Base-by-base conservation (phyloP, 2,797 vertebrate species). In the Glyptemys insculpta region DNA sequence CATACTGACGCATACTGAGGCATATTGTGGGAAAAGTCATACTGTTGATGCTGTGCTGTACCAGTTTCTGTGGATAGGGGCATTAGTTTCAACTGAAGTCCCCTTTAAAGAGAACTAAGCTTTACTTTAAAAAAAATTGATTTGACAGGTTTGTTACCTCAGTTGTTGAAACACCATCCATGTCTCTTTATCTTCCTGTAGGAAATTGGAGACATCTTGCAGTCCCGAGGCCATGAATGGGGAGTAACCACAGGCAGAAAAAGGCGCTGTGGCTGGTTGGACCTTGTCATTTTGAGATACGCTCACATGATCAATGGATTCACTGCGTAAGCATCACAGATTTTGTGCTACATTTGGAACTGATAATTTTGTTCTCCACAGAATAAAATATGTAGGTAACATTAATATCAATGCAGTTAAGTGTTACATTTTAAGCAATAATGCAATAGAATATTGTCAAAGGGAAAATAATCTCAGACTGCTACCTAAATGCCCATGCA, bases 301-400 rank as follows among this genome's bases (percentile, higher is more conserved):
- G 99, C 99, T 56, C 99, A 99, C 96, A 99, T 99, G 99, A 99
- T 99, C 96, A 99, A 99, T 56, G 99, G 99, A 92, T 99, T 99
- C 97, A 99, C 99, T 6, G 99, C 99, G 99, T 99, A 98, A 99
- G 99, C 98, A 92, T 97, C 86, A 97, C 94, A 89, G 76, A 96
- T 97, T 98, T 98, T 97, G 96, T 85, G 89, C 97, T 98, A 98
- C 97, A 96, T 96, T 97, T 91, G 97, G 96, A 97, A 97, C 94
- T 68, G 95, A 96, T 97, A 96, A 96, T 96, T 96, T 98, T 97
- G 95, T 97, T 92, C 93, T 97, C 95, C 94, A 89, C 96, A 96
- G 96, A 97, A 93, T 97, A 97, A 62, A 97, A 97, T 98, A 97
- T 96, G 97, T 97, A 97, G 97, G 97, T 98, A 97, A 97, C 95